Evolutionary conservation across 1,140 invertebrate species (phyloP), one percentile per base, ranked within the genome.

Genomic region (Pseudomyrmex flavicornis): DNA sequence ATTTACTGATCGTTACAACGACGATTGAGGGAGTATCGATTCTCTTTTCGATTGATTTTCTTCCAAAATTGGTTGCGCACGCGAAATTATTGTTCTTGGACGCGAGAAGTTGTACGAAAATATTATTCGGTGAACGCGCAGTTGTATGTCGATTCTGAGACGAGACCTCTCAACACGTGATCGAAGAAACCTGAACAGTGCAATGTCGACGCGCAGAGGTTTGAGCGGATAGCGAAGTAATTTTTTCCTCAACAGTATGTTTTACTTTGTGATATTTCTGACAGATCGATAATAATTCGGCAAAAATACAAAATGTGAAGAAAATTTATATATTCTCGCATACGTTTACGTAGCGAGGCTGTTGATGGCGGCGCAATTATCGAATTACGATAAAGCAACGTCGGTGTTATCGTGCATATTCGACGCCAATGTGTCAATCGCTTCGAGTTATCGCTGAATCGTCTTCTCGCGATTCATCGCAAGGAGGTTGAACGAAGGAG

Each of bases 71-170:
- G 0, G 26, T 26, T 70, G 54, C n/a, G 26, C 12, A 2, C 35
- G 9, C 58, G 20, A 44, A 20, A 26, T 76, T 63, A 35, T 46
- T 20, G 70, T 79, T 79, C 63, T 35, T 35, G 35, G 75, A n/a
- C 13, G 54, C 26, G n/a, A 35, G 5, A 8, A 15, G 0, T 66
- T 26, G 35, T 20, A 26, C 59, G 61, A 52, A 8, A 35, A 61
- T 35, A 35, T 20, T 65, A 76, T 50, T 48, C 59, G 22, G 1
- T 35, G 35, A 1, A 48, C 20, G 17, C 7, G 7, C 58, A 46
- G 54, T 46, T 46, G 10, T 22, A 22, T 20, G 20, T 5, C 5
- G 44, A 26, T 10, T 58, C 12, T 8, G 10, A 15, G 10, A 15
- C 9, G 44, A 48, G 8, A 22, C 9, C 17, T n/a, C 12, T n/a